phyloP scores from a whole-genome alignment of 2,113 vertebrate genomes.

The Boulengeromyrus knoepffleri region DNA sequence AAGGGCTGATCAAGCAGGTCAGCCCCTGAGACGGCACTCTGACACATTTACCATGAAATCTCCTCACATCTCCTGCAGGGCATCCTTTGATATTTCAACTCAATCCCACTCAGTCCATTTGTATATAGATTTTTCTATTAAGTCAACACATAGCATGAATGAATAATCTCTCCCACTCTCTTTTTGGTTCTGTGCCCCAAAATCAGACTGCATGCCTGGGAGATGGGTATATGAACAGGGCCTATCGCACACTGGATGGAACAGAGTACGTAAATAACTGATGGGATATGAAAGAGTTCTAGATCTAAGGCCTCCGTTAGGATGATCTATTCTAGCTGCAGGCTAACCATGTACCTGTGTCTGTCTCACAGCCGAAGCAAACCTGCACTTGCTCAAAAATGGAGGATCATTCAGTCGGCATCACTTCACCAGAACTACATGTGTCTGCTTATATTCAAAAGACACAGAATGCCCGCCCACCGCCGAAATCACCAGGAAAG shows the following conservation, averaged over 20 bases:
- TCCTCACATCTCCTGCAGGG: slow-evolving; percentile 9
- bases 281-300: slow-evolving; percentile 49
- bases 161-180: slow-evolving; percentile 21
- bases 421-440: neutral
- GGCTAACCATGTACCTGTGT: slow-evolving; percentile 51
- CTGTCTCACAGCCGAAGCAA: slow-evolving; percentile 15
- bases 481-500: neutral
- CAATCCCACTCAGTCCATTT: slow-evolving; percentile 1
- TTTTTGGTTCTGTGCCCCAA: slow-evolving; percentile 10
- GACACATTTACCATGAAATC: neutral
- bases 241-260: slow-evolving; percentile 60
- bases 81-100: slow-evolving; percentile 19
- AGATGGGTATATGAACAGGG: slow-evolving; percentile 42
- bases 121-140: neutral
- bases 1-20: slow-evolving; percentile 27
- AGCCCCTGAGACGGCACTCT: neutral
- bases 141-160: neutral
- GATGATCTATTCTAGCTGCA: slow-evolving; percentile 56
- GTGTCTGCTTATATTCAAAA: neutral
- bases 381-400: neutral
- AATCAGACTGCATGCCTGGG: slow-evolving; percentile 46
- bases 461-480: neutral
- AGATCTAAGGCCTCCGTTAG: slow-evolving; percentile 43
- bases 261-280: slow-evolving; percentile 54
- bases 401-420: neutral